Base-by-base conservation (phyloP, 2,797 vertebrate species). In the Propithecus perrieri region DNA sequence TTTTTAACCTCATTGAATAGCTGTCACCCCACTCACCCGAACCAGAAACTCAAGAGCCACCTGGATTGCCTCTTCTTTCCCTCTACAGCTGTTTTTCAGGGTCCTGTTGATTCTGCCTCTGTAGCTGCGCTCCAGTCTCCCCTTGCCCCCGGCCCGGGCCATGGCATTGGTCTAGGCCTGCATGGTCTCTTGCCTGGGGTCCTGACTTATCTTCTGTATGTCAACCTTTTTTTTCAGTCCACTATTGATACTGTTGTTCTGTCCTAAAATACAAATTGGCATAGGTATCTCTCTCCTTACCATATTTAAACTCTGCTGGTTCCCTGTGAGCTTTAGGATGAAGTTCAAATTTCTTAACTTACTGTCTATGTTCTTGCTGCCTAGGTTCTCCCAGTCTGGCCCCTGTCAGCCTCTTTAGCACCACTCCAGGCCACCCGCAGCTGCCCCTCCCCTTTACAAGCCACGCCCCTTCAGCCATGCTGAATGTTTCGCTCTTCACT, bases 221-320 rank as follows among this genome's bases (percentile, higher is more conserved):
- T 83, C 12, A 67, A 8, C 13, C 7, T 4, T 43, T 24, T 61
- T 61, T 61, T n/a, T 28, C 2, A 65, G 4, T 28, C 7, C 11
- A 33, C 28, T 43, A 4, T 50, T 22, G 30, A 41, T 33, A 57
- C 30, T 48, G 14, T 65, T 38, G 4, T 28, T 41, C 79, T 55
- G 7, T 85, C n/a, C 63, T 80, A 48, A 80, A 74, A 55, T 61
- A 26, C 10, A 53, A 43, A 12, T 81, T 43, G 28, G 41, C 15
- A 0, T 38, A 12, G 24, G 2, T 63, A 18, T 55, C 33, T 30
- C 46, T 2, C 46, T 48, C 33, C 28, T 3, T 0, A 4, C 18
- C 53, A 17, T 33, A 53, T 26, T 85, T 72, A 57, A 53, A 65
- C 35, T 61, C 35, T 28, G 5, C 8, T 33, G 33, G 28, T 24